Evolutionary conservation across 2,113 vertebrate genomes (phyloP).

Genomic region (Nycticebus coucang): DNA sequence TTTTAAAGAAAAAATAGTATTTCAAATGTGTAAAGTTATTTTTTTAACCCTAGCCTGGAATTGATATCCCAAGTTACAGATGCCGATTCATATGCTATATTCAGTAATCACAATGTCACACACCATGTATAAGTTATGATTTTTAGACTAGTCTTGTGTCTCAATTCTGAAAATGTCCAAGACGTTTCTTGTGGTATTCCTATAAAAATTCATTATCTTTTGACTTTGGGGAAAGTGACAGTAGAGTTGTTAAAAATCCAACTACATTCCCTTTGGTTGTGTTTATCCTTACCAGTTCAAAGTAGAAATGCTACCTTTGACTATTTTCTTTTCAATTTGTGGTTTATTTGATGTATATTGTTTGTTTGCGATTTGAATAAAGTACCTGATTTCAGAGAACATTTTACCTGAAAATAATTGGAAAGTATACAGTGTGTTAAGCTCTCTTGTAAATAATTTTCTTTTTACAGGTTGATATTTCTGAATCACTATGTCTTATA

Average conservation of each 20-base stretch:
- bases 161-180: not conserved
- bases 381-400: slow-evolving; percentile 12
- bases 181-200: not conserved
- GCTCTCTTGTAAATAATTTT: not conserved
- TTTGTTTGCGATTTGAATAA: slow-evolving; percentile 42
- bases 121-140: not conserved
- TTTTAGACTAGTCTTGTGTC: not conserved
- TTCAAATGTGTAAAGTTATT: slow-evolving; percentile 20
- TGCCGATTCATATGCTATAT: not conserved
- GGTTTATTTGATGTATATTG: slow-evolving; percentile 22
- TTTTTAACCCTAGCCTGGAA: slow-evolving; percentile 11
- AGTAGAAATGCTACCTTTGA: not conserved
- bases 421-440: not conserved
- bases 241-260: not conserved
- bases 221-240: slow-evolving; percentile 10
- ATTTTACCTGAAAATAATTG: slow-evolving; percentile 34
- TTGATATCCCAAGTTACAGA: not conserved
- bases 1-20: slow-evolving; percentile 51
- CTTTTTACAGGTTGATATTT: slow-evolving; percentile 28
- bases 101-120: not conserved
- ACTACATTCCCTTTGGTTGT: not conserved
- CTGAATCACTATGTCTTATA: not conserved
- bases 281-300: slow-evolving; percentile 44
- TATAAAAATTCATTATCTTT: not conserved
- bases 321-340: slow-evolving; percentile 27